A percentile compares a stretch with the other conserved stretches of the same genome.
Conservation (phyloP, 1,140 invertebrate species). For the Nasonia giraulti region DNA sequence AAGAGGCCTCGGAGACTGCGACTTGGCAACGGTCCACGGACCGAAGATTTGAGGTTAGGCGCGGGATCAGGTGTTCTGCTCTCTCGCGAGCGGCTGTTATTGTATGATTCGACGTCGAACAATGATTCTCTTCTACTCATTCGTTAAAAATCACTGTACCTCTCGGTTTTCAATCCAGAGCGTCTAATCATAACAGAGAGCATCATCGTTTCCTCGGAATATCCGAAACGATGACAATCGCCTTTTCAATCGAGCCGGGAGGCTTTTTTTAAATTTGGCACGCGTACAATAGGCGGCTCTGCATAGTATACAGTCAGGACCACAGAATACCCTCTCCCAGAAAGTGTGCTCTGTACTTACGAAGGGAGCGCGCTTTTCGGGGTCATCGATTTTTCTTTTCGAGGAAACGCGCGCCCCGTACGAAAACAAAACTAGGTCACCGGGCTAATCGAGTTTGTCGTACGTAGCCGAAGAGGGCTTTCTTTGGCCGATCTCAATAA, state of each 20-base stretch:
- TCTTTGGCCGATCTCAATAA: background rate
- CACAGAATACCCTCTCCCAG: background rate
- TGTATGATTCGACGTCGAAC: background rate
- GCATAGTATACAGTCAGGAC: background rate
- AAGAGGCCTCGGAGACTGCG: background rate
- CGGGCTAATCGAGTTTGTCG: conserved; percentile 15
- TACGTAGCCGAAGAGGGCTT: background rate
- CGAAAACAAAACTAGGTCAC: conserved; percentile 41
- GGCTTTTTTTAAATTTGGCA: background rate
- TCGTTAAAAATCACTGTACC: too few species aligned
- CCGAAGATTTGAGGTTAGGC: conserved; percentile 22
- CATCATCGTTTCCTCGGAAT: background rate
- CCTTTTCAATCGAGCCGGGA: background rate
- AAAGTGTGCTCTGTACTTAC: background rate
- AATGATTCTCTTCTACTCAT: too few species aligned
- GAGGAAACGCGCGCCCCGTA: conserved; percentile 7
- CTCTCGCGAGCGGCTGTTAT: background rate
- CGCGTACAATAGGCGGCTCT: background rate
- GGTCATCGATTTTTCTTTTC: conserved; percentile 44
- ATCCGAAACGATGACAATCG: background rate
- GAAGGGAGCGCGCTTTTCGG: conserved; percentile 9
- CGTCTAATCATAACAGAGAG: background rate
- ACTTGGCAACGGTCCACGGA: background rate
- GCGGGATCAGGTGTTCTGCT: conserved; percentile 19
- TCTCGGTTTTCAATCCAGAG: too few species aligned